Base-by-base conservation (phyloP, 1,140 invertebrate species). In the Cydia fagiglandana region DNA sequence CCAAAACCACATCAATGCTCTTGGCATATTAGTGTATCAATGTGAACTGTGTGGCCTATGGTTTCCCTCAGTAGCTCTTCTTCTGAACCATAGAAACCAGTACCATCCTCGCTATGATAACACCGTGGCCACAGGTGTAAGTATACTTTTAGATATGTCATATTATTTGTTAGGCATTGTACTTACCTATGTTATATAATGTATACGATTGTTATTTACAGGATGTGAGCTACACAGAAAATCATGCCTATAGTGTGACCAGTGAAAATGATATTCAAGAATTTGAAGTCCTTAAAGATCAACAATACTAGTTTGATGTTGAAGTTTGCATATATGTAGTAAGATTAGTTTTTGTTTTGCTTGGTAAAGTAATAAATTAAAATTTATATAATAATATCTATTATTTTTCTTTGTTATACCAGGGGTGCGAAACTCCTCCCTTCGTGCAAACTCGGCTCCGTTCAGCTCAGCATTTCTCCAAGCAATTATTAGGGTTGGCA, bases 31-130 rank as follows among this genome's bases (percentile, higher is more conserved):
- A 38, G 86, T 87, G 9, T 90, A 91, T 75, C 90, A 93, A 77
- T 93, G 91, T 83, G 90, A 93, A 82, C 74, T 85, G n/a, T 93
- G 90, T 79, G 81, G 81, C 0, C 80, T 86, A 50, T 88, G 86
- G 84, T 90, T 88, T 75, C 77, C 78, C 70, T 76, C 83, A 9
- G 80, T 84, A 76, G 64, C 80, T 34, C 78, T 78, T 75, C 83
- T 92, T 6, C 80, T 83, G 83, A 79, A 73, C n/a, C 91, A 92
- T 50, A 89, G 84, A 78, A 84, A 79, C 73, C 84, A 90, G 75
- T 81, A 76, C 73, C 88, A 91, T 75, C 80, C 86, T 34, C 78
- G 73, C 64, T 77, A 79, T 73, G 82, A 82, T 20, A 75, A 61
- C 73, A 73, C 50, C 24, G 45, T 79, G 50, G 56, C 56, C 20